Base-by-base conservation (phyloP, 2,797 vertebrate species). In the Chloroceryle amazona region DNA sequence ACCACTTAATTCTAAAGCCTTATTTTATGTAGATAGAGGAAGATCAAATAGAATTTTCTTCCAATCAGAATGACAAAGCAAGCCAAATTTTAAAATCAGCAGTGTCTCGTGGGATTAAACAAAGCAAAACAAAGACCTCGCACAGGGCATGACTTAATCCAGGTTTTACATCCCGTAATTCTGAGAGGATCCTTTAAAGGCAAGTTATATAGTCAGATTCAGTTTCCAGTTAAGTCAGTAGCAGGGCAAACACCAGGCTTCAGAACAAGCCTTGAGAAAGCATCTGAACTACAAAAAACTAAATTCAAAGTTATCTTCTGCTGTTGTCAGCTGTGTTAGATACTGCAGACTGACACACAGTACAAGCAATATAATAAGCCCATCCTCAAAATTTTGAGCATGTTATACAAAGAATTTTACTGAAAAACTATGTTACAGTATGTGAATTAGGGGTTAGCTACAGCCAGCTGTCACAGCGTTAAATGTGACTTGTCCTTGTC, bases 21-120 rank as follows among this genome's bases (percentile, higher is more conserved):
- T 75, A 13, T 49, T 90, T 91, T 47, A 55, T 3, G 11, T 10
- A 73, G 35, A 3, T 18, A 79, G 26, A 35, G 3, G 31, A 74
- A 44, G 10, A 55, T 21, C 25, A 82, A 54, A 23, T 5, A 52
- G 39, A 35, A 65, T 81, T 84, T 51, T 22, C n/a, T 37, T 39
- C 65, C 51, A 11, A 6, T 18, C 55, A 76, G 44, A 70, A 26
- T 0, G 15, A 37, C 11, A 60, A 41, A 83, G 25, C 3, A 1
- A 54, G 14, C 3, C 14, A 22, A 5, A 15, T 31, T 70, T 26
- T 37, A 1, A 41, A 14, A 67, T 25, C 44, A 47, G 18, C 19
- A 67, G 28, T 10, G 1, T 35, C 42, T 78, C 0, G 0, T 10
- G 23, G 11, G 4, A 49, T 51, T 72, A 62, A 81, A 80, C 3